phyloP scores from a whole-genome alignment of 2,888 invertebrate genomes.

The Perithous albicinctus region DNA sequence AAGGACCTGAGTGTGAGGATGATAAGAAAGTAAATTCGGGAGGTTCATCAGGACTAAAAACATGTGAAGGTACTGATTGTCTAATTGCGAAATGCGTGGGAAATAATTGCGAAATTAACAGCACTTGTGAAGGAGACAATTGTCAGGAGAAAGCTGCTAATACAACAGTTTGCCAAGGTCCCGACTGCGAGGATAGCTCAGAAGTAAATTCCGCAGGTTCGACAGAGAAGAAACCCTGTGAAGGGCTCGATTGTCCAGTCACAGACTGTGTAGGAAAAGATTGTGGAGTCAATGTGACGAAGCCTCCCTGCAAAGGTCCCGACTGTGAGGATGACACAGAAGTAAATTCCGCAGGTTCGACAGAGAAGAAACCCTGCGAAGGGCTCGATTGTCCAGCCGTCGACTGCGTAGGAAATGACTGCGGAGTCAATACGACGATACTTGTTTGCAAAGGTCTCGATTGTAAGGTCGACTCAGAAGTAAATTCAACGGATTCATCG shows the following conservation, averaged over 20 bases:
- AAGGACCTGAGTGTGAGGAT: not conserved
- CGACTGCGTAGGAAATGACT: not conserved
- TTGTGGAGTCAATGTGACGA: not conserved
- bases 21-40: not conserved
- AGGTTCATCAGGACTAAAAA: not conserved
- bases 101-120: not conserved
- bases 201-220: not conserved
- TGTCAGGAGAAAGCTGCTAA: not conserved
- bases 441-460: not conserved
- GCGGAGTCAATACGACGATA: not conserved
- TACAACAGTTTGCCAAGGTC: not conserved
- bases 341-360: not conserved
- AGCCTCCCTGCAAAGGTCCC: not conserved
- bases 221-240: not conserved
- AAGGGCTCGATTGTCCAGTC: not conserved
- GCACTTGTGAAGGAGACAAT: not conserved
- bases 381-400: not conserved
- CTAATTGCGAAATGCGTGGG: not conserved
- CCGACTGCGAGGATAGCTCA: slow-evolving; percentile 15
- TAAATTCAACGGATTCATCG: not conserved
- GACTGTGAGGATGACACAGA: slow-evolving; percentile 25
- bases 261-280: not conserved
- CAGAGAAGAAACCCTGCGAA: slow-evolving; percentile 3
- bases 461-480: slow-evolving; percentile 15
- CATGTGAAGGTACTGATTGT: not conserved